Evolutionary conservation across 37 sponge, comb jelly and placozoan species (phyloP).

Genomic region (Haliclona indistincta): DNA sequence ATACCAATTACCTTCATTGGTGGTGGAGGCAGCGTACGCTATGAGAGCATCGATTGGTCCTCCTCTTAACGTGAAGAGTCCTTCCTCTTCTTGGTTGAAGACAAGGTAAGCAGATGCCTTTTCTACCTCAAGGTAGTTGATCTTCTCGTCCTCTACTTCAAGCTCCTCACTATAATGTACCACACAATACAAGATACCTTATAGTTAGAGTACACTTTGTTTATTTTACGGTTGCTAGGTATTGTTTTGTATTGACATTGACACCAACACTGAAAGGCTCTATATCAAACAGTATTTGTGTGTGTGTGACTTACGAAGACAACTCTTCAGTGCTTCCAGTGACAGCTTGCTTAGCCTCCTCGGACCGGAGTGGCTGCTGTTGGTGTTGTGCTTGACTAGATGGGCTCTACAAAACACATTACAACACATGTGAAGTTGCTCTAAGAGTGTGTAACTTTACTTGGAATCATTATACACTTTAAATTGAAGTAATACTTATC

Average conservation of each 20-base stretch:
- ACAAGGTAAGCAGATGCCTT: constrained; percentile 58
- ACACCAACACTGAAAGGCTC: no score
- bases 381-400: no score
- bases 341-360: no score
- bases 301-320: no score
- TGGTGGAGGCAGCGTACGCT: constrained; percentile 82
- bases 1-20: constrained; percentile 47
- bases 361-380: no score
- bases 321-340: no score
- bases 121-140: constrained; percentile 58
- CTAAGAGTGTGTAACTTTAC: no score
- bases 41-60: constrained; percentile 88
- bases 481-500: no score
- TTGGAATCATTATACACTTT: no score
- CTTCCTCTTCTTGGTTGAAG: constrained; percentile 67
- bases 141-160: constrained; percentile 29
- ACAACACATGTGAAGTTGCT: no score
- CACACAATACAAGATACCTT: background rate
- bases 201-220: background rate
- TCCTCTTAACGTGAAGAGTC: constrained; percentile 76
- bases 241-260: background rate
- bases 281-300: no score
- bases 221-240: background rate
- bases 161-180: constrained; percentile 39
- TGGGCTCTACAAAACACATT: no score